Base-by-base conservation (phyloP, 2,888 invertebrate species). In the Willowsia nigromaculata region DNA sequence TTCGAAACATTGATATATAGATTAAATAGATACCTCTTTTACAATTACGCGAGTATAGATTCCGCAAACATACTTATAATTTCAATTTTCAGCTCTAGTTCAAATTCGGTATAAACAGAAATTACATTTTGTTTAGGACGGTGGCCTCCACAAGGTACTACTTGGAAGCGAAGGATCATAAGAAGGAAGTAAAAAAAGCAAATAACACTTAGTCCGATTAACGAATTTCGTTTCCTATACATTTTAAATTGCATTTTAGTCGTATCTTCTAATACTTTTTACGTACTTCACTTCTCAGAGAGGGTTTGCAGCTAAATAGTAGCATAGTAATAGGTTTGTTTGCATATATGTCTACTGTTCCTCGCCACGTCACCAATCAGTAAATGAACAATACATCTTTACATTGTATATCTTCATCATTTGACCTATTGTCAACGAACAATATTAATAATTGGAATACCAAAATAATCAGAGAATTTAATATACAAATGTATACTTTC, bases 361-460 rank as follows among this genome's bases (percentile, higher is more conserved):
- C 33, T 33, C 30, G 15, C 33, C 62, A 62, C 33, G 15, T 11
- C 59, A 22, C 59, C 59, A 68, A 30, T 62, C 15, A 62, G 62
- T 68, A 68, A 15, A 37, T 9, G 37, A 68, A 40, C 33, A 62
- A 7, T 62, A 43, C 50, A 43, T 50, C 13, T 27, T 43, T 43
- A 43, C 1, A 71, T 76, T 47, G 25, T 76, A 76, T 27, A 43
- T 18, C 50, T 27, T 27, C 50, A 33, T 68, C 18, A 47, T 50
- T 56, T 71, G 50, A 84, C 53, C 71, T 71, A 84, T 53, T 80
- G 47, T 74, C 85, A 85, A 13, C 71, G 83, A 84, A 84, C 86
- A 86, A 80, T 40, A 7, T n/a, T 37, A 43, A 43, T 1, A 9
- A 43, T 74, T 81, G 83, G 88, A 88, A 88, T 88, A 83, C 83